Evolutionary conservation across 2,113 vertebrate species (phyloP).

Genomic region (Castor canadensis): DNA sequence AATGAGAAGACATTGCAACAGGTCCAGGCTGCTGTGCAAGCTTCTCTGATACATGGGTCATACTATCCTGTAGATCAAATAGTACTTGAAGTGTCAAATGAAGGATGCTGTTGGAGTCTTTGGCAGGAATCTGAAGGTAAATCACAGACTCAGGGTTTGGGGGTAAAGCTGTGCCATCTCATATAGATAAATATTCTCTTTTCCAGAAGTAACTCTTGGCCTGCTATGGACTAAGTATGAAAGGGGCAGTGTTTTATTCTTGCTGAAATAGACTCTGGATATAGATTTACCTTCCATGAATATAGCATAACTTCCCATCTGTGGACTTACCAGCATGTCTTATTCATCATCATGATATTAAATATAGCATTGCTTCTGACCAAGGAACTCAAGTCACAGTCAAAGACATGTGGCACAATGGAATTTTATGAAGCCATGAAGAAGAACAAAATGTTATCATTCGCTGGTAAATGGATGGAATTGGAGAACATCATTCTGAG

Average conservation of each 20-base stretch:
- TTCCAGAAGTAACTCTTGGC: background rate
- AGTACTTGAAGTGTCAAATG: background rate
- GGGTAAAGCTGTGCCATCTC: background rate
- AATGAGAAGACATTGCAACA: background rate
- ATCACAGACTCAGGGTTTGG: background rate
- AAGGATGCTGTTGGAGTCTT: background rate
- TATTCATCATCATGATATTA: background rate
- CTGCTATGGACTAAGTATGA: background rate
- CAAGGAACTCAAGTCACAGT: no score
- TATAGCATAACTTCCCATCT: background rate
- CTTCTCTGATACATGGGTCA: background rate
- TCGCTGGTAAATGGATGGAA: no score
- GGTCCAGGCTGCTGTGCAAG: background rate
- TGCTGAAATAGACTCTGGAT: background rate
- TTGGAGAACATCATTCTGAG: no score
- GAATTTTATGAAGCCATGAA: no score
- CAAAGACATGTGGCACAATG: background rate
- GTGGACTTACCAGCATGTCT: background rate
- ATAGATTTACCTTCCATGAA: background rate
- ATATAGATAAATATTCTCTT: background rate
- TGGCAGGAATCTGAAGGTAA: background rate
- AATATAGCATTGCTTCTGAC: background rate
- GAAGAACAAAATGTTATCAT: no score
- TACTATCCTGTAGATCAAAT: background rate
- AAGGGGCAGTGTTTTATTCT: background rate